phyloP scores from a whole-genome alignment of 2,797 vertebrate genomes.

The Delichon dasypus region DNA sequence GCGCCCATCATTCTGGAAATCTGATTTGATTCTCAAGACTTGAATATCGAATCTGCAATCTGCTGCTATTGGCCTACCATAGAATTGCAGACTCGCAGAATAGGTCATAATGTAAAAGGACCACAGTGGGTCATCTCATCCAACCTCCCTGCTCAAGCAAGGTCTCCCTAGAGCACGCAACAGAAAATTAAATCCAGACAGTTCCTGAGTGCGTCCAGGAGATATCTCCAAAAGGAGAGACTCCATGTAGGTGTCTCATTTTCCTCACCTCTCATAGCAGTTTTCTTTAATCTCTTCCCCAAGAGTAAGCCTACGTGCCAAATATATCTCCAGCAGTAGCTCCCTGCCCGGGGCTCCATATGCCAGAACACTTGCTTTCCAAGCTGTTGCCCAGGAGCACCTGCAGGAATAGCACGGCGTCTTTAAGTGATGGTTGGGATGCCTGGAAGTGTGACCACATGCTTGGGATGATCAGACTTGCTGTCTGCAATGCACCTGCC shows the following conservation, averaged over 20 bases:
- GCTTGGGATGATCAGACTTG: conserved; percentile 32
- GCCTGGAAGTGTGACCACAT: neutral
- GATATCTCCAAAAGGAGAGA: neutral
- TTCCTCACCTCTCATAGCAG: neutral
- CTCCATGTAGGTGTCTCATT: neutral
- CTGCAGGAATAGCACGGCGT: conserved; percentile 23
- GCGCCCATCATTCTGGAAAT: neutral
- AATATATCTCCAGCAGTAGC: neutral
- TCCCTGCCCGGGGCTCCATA: neutral
- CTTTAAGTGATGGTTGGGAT: neutral
- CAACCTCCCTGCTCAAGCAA: neutral
- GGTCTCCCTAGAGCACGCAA: neutral
- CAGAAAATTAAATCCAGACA: neutral
- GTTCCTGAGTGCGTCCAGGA: neutral
- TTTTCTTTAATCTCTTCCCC: neutral
- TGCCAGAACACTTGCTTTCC: conserved; percentile 34
- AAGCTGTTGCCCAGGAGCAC: neutral
- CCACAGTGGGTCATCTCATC: neutral
- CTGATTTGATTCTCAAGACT: neutral
- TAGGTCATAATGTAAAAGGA: neutral
- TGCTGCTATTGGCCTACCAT: neutral
- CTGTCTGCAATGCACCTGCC: neutral
- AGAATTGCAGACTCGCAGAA: neutral
- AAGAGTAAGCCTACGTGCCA: neutral
- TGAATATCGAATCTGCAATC: neutral